Percentiles rank a stretch among this genome's conserved stretches.
Evolutionary conservation across 2,113 vertebrate genomes (phyloP).

Genomic region (Paramormyrops kingsleyae): DNA sequence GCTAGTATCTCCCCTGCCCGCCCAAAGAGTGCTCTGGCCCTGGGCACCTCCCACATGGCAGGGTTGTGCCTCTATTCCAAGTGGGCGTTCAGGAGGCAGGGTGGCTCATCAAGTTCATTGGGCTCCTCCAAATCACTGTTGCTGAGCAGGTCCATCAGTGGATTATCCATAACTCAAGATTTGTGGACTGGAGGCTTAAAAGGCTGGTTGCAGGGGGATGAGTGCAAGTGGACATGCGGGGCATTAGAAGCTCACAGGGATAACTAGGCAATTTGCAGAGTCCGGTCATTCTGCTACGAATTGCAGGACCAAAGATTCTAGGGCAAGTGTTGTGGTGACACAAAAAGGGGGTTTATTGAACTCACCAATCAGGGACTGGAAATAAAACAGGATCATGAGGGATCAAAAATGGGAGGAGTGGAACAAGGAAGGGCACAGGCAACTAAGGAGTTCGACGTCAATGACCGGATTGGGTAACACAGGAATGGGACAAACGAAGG

Average conservation of each 20-base stretch:
- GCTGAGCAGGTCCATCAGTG: too few relatives aligned
- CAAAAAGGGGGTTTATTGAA: neutral
- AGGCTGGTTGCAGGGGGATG: too few relatives aligned
- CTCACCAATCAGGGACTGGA: neutral
- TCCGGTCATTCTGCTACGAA: neutral
- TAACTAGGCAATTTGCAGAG: neutral
- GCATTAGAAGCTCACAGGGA: too few relatives aligned
- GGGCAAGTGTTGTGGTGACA: neutral
- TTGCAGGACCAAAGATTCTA: neutral
- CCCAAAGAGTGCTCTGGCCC: neutral
- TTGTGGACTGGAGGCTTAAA: too few relatives aligned
- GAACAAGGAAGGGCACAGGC: neutral
- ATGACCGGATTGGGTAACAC: neutral
- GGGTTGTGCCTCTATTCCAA: neutral
- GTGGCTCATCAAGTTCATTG: too few relatives aligned
- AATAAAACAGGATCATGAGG: neutral
- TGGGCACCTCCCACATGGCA: neutral
- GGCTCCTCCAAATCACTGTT: too few relatives aligned
- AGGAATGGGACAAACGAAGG: neutral
- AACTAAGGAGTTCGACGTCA: neutral
- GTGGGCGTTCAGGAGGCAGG: neutral
- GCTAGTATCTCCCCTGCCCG: neutral
- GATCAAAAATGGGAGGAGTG: neutral
- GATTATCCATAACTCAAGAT: too few relatives aligned
- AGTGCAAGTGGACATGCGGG: too few relatives aligned